These are phyloP conservation scores for Diachasma alloeum DNA, from an alignment of 1,140 invertebrate genomes.

Conservation along the genomic window DNA sequence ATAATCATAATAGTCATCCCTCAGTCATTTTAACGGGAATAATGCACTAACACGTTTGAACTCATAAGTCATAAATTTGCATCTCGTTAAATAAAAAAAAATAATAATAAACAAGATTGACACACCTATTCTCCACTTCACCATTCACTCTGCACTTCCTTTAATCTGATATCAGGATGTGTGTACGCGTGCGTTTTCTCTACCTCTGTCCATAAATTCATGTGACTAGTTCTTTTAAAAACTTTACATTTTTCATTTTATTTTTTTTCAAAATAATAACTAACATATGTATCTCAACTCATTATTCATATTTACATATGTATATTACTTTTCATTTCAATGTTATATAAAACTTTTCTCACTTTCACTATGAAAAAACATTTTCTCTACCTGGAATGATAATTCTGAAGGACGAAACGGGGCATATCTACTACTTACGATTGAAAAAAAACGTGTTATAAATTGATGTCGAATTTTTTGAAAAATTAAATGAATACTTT, in stretches of 20 bases:
- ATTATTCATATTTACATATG: slow-evolving; percentile 35
- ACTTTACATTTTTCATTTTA: neutral
- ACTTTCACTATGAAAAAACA: slow-evolving; percentile 30
- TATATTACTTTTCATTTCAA: slow-evolving; percentile 36
- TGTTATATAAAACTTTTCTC: slow-evolving; percentile 39
- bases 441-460: neutral
- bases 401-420: slow-evolving; percentile 35
- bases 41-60: neutral
- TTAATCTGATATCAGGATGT: neutral
- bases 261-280: slow-evolving; percentile 2
- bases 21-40: slow-evolving; percentile 6
- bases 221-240: slow-evolving; percentile 57
- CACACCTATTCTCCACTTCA: neutral
- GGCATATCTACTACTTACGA: neutral
- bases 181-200: slow-evolving; percentile 14
- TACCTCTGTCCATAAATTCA: slow-evolving; percentile 48
- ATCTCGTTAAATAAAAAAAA: neutral
- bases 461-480: neutral
- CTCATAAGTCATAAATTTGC: neutral
- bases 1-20: neutral
- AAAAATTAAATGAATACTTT: neutral
- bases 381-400: slow-evolving; percentile 53
- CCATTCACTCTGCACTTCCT: neutral
- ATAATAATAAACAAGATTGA: neutral
- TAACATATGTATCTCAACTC: slow-evolving; percentile 29